phyloP scores from a whole-genome alignment of 2,113 vertebrate genomes.

The Nyctereutes procyonoides region DNA sequence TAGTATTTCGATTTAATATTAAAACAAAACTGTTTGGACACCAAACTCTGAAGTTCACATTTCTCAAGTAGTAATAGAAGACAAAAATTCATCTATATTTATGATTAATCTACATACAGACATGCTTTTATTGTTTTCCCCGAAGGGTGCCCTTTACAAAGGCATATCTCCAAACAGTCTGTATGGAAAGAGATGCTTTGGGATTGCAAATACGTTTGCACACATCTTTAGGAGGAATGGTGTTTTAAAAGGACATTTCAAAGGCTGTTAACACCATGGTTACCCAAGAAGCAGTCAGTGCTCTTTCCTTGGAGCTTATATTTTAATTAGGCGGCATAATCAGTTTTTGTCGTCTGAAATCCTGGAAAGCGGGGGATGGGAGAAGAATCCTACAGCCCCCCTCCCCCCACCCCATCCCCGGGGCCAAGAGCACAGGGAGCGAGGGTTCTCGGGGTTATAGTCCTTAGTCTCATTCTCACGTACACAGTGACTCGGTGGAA shows the following conservation, averaged over 20 bases:
- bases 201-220: not conserved
- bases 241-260: not conserved
- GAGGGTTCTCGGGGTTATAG: not conserved
- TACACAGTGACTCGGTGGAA: not conserved
- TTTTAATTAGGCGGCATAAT: not conserved
- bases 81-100: not conserved
- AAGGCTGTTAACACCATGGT: not conserved
- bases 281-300: not conserved
- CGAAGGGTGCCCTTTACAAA: not conserved
- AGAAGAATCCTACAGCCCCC: not conserved
- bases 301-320: not conserved
- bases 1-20: not conserved
- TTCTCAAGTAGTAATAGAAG: slow-evolving; percentile 24
- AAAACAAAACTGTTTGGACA: not conserved
- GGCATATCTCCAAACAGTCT: not conserved
- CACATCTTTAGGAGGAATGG: not conserved
- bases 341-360: not conserved
- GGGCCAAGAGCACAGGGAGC: not conserved
- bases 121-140: not conserved
- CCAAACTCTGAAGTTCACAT: not conserved
- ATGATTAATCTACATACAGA: not conserved
- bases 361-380: not conserved
- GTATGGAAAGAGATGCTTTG: not conserved
- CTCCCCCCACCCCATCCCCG: too few species aligned
- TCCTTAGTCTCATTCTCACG: not conserved